Evolutionary conservation across 2,113 vertebrate genomes (phyloP).

Genomic region (Ia io): DNA sequence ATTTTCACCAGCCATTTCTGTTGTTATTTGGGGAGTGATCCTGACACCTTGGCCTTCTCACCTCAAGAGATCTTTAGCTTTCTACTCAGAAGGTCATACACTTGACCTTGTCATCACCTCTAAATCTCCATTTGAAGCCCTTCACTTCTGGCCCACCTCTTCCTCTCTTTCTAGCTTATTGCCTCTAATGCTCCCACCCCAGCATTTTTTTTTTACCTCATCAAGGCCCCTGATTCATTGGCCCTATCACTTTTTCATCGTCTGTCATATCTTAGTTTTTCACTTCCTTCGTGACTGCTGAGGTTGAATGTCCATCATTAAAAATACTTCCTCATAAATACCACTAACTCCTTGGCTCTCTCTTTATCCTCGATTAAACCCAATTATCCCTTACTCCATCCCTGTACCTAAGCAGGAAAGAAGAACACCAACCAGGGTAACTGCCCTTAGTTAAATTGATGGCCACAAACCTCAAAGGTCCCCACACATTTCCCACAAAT

Average conservation of each 20-base stretch:
- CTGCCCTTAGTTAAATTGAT: neutral
- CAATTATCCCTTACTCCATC: neutral
- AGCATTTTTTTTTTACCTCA: neutral
- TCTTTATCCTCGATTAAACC: neutral
- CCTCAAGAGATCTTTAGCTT: neutral
- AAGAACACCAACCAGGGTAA: neutral
- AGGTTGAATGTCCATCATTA: neutral
- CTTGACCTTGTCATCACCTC: neutral
- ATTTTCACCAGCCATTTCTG: neutral
- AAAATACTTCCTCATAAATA: neutral
- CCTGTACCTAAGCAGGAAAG: neutral
- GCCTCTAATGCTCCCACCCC: neutral
- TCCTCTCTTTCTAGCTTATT: neutral
- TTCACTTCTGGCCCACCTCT: neutral
- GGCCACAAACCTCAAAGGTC: neutral
- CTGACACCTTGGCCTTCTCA: neutral
- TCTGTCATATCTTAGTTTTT: neutral
- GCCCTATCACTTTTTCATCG: neutral
- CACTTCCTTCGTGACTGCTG: neutral
- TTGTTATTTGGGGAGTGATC: neutral
- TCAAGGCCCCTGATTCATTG: neutral
- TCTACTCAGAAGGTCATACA: neutral
- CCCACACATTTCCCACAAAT: neutral
- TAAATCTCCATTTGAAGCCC: neutral
- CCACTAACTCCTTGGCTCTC: neutral